These are phyloP conservation scores for Protonemura montana DNA, from an alignment of 2,888 invertebrate genomes.

Conservation along the genomic window DNA sequence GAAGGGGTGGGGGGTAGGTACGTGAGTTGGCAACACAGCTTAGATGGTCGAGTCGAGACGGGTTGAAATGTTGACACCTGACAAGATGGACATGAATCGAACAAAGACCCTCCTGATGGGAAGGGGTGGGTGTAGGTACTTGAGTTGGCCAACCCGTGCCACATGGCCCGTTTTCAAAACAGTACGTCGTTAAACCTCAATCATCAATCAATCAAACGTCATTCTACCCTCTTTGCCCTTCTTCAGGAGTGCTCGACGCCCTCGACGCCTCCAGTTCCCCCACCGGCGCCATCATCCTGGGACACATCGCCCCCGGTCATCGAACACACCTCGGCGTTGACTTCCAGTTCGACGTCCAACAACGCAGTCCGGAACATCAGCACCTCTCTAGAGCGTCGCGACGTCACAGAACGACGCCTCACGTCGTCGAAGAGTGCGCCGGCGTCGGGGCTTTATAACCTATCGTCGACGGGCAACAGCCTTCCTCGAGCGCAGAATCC, in stretches of 20 bases:
- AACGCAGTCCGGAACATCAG: conserved; percentile 53
- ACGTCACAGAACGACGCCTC: conserved; percentile 54
- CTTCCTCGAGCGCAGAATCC: conserved; percentile 86
- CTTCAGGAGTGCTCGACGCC: conserved; percentile 38
- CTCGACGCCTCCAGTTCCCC: not conserved
- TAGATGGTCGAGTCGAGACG: too few species aligned
- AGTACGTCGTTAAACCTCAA: too few species aligned
- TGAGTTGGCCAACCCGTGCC: too few species aligned
- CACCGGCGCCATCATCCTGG: not conserved
- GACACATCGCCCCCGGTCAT: not conserved
- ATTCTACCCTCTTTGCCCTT: conserved; percentile 49
- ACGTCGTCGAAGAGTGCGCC: conserved; percentile 56
- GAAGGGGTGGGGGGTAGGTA: too few species aligned
- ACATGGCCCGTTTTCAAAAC: too few species aligned
- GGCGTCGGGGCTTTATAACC: conserved; percentile 65
- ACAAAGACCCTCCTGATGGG: too few species aligned
- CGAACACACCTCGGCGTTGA: not conserved
- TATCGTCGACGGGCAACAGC: conserved; percentile 53
- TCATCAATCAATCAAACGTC: too few species aligned
- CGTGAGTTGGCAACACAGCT: too few species aligned
- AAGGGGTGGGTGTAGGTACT: too few species aligned
- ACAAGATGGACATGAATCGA: too few species aligned
- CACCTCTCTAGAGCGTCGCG: conserved; percentile 58
- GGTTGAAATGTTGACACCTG: too few species aligned
- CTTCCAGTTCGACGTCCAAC: conserved; percentile 36